These are phyloP conservation scores for Drosophila seclusa DNA, from an alignment of 2,888 invertebrate species.

Conservation along the genomic window DNA sequence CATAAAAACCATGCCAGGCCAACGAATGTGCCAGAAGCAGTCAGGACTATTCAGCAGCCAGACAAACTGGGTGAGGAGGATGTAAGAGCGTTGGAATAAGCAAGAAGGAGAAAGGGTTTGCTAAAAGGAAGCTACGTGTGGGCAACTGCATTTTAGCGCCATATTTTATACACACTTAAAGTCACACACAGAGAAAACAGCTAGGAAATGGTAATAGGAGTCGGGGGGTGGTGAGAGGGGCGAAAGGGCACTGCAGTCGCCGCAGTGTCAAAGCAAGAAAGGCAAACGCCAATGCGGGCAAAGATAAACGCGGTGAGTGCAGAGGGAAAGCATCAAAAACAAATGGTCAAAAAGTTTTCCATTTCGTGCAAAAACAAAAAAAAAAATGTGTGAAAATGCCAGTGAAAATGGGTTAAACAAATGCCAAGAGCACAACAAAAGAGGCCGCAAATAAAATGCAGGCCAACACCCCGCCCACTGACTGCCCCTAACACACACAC, in stretches of 20 bases:
- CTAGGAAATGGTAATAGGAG: constrained; percentile 12
- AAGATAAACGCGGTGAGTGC: constrained; percentile 59
- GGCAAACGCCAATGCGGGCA: constrained; percentile 66
- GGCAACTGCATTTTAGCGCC: constrained; percentile 77
- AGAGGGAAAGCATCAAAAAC: constrained; percentile 44
- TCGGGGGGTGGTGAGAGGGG: neutral
- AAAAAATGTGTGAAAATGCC: constrained; percentile 32
- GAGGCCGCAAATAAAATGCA: constrained; percentile 56
- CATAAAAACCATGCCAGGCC: constrained; percentile 69
- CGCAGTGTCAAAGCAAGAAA: constrained; percentile 71
- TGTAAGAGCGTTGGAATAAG: neutral
- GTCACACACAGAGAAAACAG: constrained; percentile 69
- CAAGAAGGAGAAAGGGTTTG: neutral
- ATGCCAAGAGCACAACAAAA: constrained; percentile 61
- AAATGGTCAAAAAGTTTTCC: constrained; percentile 70
- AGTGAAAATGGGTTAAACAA: constrained; percentile 65
- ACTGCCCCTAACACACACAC: neutral
- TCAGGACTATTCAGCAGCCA: constrained; percentile 23
- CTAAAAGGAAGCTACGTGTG: constrained; percentile 42
- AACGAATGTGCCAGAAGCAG: constrained; percentile 58
- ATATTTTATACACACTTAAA: constrained; percentile 80
- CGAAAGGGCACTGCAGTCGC: constrained; percentile 51
- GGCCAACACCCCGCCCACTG: constrained; percentile 41
- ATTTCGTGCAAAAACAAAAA: constrained; percentile 2
- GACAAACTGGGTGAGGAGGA: neutral